Evolutionary conservation across 1,140 invertebrate genomes (phyloP).

Genomic region (Venustaconcha ellipsiformis): DNA sequence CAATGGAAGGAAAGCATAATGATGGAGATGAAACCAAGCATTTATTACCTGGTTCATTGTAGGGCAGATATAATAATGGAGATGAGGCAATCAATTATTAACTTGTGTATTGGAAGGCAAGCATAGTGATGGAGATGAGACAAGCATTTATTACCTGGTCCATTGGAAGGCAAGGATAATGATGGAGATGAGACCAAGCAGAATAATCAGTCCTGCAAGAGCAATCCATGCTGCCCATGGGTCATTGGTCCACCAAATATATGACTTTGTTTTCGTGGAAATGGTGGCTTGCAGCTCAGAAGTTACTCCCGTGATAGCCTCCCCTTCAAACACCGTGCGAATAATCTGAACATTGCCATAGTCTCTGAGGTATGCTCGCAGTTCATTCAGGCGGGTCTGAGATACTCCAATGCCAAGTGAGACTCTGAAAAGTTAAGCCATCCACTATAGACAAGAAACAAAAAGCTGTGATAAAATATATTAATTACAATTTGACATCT

Average conservation of each 20-base stretch:
- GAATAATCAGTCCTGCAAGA: conserved; percentile 86
- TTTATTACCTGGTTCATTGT: conserved; percentile 88
- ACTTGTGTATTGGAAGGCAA: conserved; percentile 93
- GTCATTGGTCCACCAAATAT: conserved; percentile 72
- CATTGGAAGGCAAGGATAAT: conserved; percentile 93
- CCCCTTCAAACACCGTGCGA: conserved; percentile 29
- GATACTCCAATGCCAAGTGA: conserved; percentile 10
- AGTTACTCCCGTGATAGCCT: conserved; percentile 6
- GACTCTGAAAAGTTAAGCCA: conserved; percentile 5
- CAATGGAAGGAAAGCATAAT: conserved; percentile 93
- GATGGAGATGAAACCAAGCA: conserved; percentile 86
- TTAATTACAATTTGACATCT: no score
- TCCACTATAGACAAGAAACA: no score
- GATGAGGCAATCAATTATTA: conserved; percentile 75
- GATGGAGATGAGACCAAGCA: conserved; percentile 86
- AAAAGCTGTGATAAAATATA: no score
- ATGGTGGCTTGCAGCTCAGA: conserved; percentile 6
- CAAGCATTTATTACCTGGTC: conserved; percentile 87
- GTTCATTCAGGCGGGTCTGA: neutral
- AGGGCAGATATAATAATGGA: conserved; percentile 93
- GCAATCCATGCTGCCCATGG: conserved; percentile 88
- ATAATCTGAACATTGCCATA: conserved; percentile 29
- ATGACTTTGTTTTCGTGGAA: conserved; percentile 38
- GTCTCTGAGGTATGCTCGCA: neutral
- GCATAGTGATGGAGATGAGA: conserved; percentile 87